Percentiles rank a stretch among this genome's conserved stretches.
These are phyloP conservation scores for Lamellibrachia satsuma DNA, from an alignment of 2,888 invertebrate genomes.

Conservation along the genomic window DNA sequence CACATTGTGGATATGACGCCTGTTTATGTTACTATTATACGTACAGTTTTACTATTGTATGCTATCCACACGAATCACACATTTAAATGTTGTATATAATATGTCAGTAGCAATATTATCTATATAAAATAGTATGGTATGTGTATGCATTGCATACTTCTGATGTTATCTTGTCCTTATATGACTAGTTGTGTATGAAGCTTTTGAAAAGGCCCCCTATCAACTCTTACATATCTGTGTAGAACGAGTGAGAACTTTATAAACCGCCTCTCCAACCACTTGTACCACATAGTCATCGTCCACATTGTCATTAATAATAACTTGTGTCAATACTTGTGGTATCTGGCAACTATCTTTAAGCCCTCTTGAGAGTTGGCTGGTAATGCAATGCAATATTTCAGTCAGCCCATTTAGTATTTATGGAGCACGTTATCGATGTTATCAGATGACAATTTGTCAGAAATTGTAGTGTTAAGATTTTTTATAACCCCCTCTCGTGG, in stretches of 20 bases:
- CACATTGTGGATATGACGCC: background rate
- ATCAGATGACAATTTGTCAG: conserved; percentile 1
- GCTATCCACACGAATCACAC: background rate
- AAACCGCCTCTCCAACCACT: background rate
- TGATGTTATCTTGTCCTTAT: background rate
- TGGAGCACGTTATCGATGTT: background rate
- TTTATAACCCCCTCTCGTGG: background rate
- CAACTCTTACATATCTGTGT: background rate
- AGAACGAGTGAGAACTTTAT: conserved; percentile 9
- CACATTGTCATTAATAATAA: background rate
- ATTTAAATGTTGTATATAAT: background rate
- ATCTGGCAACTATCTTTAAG: background rate
- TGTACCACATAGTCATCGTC: background rate
- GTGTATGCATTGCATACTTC: background rate
- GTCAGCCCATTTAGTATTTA: background rate
- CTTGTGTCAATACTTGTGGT: background rate
- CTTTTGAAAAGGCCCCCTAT: background rate
- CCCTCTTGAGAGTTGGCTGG: background rate
- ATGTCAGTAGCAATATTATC: background rate
- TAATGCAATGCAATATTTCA: background rate
- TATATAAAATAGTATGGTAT: background rate
- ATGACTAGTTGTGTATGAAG: background rate
- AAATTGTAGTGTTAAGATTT: background rate
- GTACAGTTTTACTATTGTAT: background rate
- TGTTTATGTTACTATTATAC: background rate